Conservation (phyloP, 2,113 vertebrate species). For the Phylloscopus whistleri region DNA sequence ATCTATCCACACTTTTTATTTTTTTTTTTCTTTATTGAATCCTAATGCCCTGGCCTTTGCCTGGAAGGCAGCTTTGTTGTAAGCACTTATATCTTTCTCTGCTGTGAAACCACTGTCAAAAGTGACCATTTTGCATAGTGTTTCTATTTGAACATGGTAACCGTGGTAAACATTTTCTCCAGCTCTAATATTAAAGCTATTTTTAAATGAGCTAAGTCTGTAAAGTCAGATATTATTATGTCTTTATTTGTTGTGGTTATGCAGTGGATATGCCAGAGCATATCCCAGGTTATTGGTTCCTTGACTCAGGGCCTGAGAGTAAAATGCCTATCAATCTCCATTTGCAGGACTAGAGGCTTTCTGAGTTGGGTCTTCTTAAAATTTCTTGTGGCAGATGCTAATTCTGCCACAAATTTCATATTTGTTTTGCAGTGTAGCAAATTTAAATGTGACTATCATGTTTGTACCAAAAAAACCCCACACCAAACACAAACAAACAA, state of each 20-base stretch:
- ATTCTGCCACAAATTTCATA: background rate
- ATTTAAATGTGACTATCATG: background rate
- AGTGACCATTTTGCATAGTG: background rate
- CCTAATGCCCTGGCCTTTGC: background rate
- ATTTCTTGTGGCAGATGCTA: background rate
- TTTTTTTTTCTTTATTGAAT: background rate
- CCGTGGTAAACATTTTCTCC: background rate
- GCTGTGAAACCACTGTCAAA: background rate
- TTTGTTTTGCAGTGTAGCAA: background rate
- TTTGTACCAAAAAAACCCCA: background rate
- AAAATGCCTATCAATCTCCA: background rate
- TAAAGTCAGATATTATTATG: background rate
- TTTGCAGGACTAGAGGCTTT: background rate
- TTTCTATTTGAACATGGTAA: background rate
- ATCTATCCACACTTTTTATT: accelerated
- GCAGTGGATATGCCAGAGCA: background rate
- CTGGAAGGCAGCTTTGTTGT: background rate
- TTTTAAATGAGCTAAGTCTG: background rate
- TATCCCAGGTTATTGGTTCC: background rate
- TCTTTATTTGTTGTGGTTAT: background rate
- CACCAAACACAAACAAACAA: too few relatives aligned
- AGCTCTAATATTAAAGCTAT: background rate
- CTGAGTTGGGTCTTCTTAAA: background rate
- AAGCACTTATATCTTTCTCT: background rate
- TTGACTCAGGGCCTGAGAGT: background rate